Evolutionary conservation across 2,797 vertebrate species (phyloP).

Genomic region (Lutjanus campechanus): DNA sequence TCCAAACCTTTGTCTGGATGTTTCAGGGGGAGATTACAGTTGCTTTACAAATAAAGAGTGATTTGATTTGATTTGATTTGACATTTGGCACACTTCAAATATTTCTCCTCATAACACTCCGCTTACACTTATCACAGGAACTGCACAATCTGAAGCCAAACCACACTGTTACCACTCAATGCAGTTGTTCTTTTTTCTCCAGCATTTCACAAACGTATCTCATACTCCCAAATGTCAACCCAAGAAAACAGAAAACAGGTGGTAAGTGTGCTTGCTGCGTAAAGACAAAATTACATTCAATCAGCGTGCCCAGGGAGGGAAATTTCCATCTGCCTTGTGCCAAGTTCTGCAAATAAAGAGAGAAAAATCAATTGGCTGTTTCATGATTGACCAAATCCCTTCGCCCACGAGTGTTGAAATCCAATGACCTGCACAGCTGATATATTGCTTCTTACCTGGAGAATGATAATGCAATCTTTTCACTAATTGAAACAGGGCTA

Average conservation of each 20-base stretch:
- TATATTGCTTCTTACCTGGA: constrained; percentile 57
- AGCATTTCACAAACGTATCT: constrained; percentile 54
- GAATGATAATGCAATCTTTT: constrained; percentile 60
- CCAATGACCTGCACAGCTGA: constrained; percentile 66
- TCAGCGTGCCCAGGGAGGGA: constrained; percentile 56
- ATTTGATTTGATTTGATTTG: constrained; percentile 37
- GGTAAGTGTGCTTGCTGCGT: constrained; percentile 62
- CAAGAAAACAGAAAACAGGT: constrained; percentile 76
- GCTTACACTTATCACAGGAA: constrained; percentile 18
- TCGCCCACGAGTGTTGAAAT: constrained; percentile 68
- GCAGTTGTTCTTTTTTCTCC: constrained; percentile 15
- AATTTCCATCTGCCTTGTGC: constrained; percentile 58
- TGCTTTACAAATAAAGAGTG: constrained; percentile 23
- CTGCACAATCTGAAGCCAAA: constrained; percentile 19
- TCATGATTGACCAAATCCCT: constrained; percentile 73
- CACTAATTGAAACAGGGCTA: constrained; percentile 62
- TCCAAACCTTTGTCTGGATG: constrained; percentile 7
- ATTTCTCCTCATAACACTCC: constrained; percentile 30
- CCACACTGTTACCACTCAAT: constrained; percentile 14
- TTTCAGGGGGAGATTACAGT: constrained; percentile 35
- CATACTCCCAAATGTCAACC: constrained; percentile 68
- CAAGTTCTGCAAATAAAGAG: constrained; percentile 74
- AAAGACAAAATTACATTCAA: constrained; percentile 76
- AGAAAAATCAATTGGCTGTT: constrained; percentile 75
- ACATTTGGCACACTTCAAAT: constrained; percentile 46